Percentiles rank a stretch among this genome's conserved stretches.
Evolutionary conservation across 2,797 vertebrate genomes (phyloP).

Genomic region (Chaunax sp.): DNA sequence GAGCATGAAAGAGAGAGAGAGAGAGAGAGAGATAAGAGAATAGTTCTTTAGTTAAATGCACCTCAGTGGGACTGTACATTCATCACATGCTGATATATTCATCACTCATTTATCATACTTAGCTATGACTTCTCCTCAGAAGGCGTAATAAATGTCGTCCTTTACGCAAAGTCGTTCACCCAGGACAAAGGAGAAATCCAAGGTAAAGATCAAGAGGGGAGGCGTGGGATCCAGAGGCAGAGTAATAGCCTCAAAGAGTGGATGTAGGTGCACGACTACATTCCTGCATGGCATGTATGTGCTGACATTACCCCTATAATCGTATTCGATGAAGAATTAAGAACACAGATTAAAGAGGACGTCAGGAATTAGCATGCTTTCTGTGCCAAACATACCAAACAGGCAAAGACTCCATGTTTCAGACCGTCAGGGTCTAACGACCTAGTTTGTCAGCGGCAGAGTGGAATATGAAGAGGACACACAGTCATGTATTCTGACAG

Average conservation of each 20-base stretch:
- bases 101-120: slow-evolving; percentile 78
- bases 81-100: slow-evolving; percentile 69
- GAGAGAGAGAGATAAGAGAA: slow-evolving; percentile 19
- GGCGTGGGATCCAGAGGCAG: not conserved
- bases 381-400: not conserved
- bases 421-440: slow-evolving; percentile 9
- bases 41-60: slow-evolving; percentile 57
- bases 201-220: slow-evolving; percentile 40
- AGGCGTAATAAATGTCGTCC: slow-evolving; percentile 68
- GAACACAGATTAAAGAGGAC: not conserved
- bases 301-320: no score
- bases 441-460: slow-evolving; percentile 12
- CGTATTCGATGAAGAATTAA: not conserved
- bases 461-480: slow-evolving; percentile 13
- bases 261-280: not conserved
- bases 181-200: slow-evolving; percentile 31
- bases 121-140: slow-evolving; percentile 54
- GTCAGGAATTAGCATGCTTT: not conserved
- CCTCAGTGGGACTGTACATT: slow-evolving; percentile 52
- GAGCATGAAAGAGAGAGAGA: slow-evolving; percentile 16
- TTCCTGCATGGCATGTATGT: not conserved
- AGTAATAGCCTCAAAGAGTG: not conserved
- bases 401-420: not conserved
- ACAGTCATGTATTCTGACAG: slow-evolving; percentile 1
- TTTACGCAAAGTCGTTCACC: slow-evolving; percentile 69